Evolutionary conservation across 2,113 vertebrate genomes (phyloP), one percentile per base, ranked within the genome.

Genomic region (Archocentrus centrarchus): DNA sequence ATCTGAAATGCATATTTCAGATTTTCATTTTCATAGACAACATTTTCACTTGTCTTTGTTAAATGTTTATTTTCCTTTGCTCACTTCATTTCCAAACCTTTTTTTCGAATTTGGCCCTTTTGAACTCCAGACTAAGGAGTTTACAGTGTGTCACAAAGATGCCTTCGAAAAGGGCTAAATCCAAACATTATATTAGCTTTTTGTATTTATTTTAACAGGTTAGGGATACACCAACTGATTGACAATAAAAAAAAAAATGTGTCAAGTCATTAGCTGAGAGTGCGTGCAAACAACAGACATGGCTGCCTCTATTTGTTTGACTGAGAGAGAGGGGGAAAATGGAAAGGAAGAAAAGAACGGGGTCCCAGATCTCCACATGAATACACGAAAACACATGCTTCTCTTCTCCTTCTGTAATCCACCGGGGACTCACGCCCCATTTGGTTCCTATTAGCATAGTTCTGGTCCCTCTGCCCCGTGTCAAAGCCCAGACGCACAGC

Each of bases 361-460:
- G 86, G 86, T 92, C 88, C 91, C 79, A 82, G 84, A 89, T 94
- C 91, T 93, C 77, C 80, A 55, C 86, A 91, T 91, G 89, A 93
- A 91, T 88, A 93, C 92, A 94, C 70, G 89, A 90, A 94, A 93
- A 95, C 94, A 95, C 93, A 94, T 95, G 95, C 92, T 93, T 93
- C 93, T 90, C 93, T 92, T 89, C 92, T 93, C 87, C 92, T 92
- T 91, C 93, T 93, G 92, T 90, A 93, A 93, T 93, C 89, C 94
- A 92, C 92, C 17, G 5, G 93, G 94, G 94, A 94, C 93, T 94
- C 93, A 95, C 86, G 94, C 88, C 93, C 93, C 94, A 95, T 96
- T 96, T 95, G 94, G 94, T 95, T 94, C 88, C 90, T 92, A 95
- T 95, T 95, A 96, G 94, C 93, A 94, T 95, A 95, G 93, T 90